These are phyloP conservation scores for Acanthornis magna DNA, from an alignment of 2,797 vertebrate species.

Conservation along the genomic window DNA sequence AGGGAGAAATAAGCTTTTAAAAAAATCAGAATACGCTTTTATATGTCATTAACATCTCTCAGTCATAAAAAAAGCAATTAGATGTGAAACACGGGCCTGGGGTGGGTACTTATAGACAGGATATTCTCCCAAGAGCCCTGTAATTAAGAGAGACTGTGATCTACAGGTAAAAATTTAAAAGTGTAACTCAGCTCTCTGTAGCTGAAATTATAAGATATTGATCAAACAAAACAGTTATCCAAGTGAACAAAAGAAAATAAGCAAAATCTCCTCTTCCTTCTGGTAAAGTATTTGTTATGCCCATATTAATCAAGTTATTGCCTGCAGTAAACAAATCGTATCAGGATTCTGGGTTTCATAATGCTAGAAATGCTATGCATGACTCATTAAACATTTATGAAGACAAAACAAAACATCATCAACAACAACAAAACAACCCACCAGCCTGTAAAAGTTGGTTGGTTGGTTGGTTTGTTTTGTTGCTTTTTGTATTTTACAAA, in stretches of 20 bases:
- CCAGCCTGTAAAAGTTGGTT: neutral
- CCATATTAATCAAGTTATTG: neutral
- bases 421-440: neutral
- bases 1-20: neutral
- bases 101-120: neutral
- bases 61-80: neutral
- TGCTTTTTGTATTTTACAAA: neutral
- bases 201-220: neutral
- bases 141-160: neutral
- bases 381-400: neutral
- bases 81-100: neutral
- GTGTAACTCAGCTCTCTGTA: neutral
- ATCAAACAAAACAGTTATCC: neutral
- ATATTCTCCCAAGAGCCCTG: neutral
- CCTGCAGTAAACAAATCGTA: neutral
- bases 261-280: neutral
- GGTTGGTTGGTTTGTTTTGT: neutral
- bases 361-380: neutral
- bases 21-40: neutral
- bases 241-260: neutral
- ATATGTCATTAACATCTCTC: neutral
- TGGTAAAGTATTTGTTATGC: neutral
- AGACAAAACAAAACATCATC: neutral
- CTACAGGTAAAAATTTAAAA: neutral
- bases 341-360: neutral